Evolutionary conservation across 2,888 invertebrate species (phyloP), one percentile per base, ranked within the genome.

Genomic region (Listrodromus nycthemerus): DNA sequence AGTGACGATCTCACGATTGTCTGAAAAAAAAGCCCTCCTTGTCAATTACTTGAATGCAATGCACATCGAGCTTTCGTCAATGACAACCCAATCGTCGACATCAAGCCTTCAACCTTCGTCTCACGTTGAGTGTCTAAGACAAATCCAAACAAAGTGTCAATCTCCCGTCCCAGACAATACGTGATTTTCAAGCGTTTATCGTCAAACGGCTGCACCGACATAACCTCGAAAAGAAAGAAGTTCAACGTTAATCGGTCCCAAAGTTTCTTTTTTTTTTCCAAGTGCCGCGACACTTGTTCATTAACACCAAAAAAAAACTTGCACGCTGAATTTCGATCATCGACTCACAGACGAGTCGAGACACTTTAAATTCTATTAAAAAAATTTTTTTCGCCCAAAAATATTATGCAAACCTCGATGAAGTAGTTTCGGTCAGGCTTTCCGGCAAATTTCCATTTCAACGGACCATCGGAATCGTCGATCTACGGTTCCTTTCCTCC

Each of bases 401-500:
- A 76, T 76, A 73, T 81, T 79, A 65, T 77, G 16, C 81, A 66
- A 76, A 83, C 80, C 73, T 73, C 58, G 67, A 77, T 30, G 61
- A 61, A 70, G 74, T 63, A 74, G 73, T 86, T 86, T 82, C 75
- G 55, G 85, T 77, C 48, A 37, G 37, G 37, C 37, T 37, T 85
- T 85, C 70, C 86, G 82, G 82, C 78, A 74, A 83, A 82, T 71
- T 83, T 55, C 80, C 86, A 86, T 86, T 71, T 81, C 82, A 83
- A 74, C 79, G 63, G 66, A 85, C 41, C 30, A n/a, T 73, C 58
- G 37, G 30, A n/a, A 13, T 52, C 41, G 19, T 16, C 21, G 41
- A 30, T 75, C 24, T 8, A 10, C 21, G 41, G 41, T 55, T 21
- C 48, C 63, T n/a, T 1, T 63, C n/a, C 24, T 24, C 37, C 48